Evolutionary conservation across 2,797 vertebrate species (phyloP).

Genomic region (Diplodus sargus): DNA sequence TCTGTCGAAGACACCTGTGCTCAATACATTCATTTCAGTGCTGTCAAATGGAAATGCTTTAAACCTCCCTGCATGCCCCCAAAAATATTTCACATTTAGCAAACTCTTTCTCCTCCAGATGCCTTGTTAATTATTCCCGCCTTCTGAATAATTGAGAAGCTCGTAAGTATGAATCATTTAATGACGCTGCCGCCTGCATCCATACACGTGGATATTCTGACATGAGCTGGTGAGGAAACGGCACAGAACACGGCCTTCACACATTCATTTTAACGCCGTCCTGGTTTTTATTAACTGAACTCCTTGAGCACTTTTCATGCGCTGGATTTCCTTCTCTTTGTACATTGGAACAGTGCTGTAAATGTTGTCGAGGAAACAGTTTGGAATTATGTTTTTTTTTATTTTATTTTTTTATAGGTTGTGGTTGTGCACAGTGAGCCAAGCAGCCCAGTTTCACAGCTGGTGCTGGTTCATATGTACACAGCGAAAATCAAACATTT

Average conservation of each 20-base stretch:
- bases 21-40: slow-evolving; percentile 12
- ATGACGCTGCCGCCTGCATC: slow-evolving; percentile 47
- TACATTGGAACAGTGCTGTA: background rate
- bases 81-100: slow-evolving; percentile 48
- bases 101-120: slow-evolving; percentile 68
- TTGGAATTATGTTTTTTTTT: slow-evolving; percentile 2
- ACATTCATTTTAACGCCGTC: slow-evolving; percentile 26
- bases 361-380: slow-evolving; percentile 23
- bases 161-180: slow-evolving; percentile 78
- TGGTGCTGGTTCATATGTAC: background rate
- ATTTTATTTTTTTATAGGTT: background rate
- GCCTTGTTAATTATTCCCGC: slow-evolving; percentile 76
- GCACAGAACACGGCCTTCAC: slow-evolving; percentile 40
- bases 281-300: slow-evolving; percentile 61
- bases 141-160: slow-evolving; percentile 79
- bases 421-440: slow-evolving; percentile 15
- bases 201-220: slow-evolving; percentile 40
- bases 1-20: slow-evolving; percentile 20
- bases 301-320: slow-evolving; percentile 28
- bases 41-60: slow-evolving; percentile 27
- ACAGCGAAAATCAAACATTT: background rate
- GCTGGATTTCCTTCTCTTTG: slow-evolving; percentile 18
- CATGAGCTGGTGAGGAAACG: slow-evolving; percentile 32
- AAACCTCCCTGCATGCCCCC: background rate
- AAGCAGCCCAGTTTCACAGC: background rate